Evolutionary conservation across 2,113 vertebrate genomes (phyloP), one percentile per base, ranked within the genome.

Genomic region (Ictalurus furcatus): DNA sequence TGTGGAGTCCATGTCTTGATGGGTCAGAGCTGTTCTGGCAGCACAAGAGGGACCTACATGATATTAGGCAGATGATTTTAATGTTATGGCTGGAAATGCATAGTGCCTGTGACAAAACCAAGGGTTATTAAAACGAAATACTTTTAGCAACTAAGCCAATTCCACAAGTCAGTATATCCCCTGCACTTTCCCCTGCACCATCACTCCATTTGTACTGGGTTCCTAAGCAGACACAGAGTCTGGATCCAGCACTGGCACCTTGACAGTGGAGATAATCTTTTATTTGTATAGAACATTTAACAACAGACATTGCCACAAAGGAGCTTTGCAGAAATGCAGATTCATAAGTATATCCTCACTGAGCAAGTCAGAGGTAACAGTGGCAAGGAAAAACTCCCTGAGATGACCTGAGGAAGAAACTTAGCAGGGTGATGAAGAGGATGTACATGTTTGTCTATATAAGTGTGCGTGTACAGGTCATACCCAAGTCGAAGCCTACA

Each of bases 401-500:
- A 71, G n/a, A 34, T 9, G 28, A 30, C 67, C 16, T 21, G 67
- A 30, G 67, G n/a, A 34, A 40, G 30, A 71, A 71, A 71, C 69
- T 65, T 12, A 2, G 14, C 21, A 54, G 25, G 23, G 2, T 56
- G n/a, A 6, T 81, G 21, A 25, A 87, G n/a, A 59, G 28, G 37
- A 30, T 58, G 12, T 69, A 25, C 89, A 44, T 71, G 82, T 79
- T 48, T 84, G 59, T 73, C 12, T 84, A 34, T 71, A 13, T 12
- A 5, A 13, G 40, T 25, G 58, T 83, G 37, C 37, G 28, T 59
- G 17, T 34, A 6, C 4, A 81, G 78, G 25, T 56, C 37, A 91
- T 96, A 99, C 98, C 97, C 14, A 97, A 92, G 87, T 99, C 98
- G 67, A 97, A 59, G 71, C 96, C 94, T 90, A 98, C 90, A 0